Conservation (phyloP, 2,888 invertebrate species). For the Sicus ferrugineus region DNA sequence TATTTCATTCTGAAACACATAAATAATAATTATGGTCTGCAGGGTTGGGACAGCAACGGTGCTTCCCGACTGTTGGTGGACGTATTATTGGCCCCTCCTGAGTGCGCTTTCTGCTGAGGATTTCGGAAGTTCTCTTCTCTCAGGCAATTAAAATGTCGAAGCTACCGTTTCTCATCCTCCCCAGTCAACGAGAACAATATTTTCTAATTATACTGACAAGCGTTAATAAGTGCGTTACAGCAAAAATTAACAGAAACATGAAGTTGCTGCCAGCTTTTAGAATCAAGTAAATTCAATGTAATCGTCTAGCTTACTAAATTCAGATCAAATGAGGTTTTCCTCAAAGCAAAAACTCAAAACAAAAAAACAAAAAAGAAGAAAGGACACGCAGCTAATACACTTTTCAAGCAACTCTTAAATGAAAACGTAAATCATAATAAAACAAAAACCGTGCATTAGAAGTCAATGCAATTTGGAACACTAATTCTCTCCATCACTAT, state of each 20-base stretch:
- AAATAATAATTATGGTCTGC: slow-evolving; percentile 25
- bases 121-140: background rate
- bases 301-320: no score
- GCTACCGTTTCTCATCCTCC: background rate
- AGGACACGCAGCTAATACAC: no score
- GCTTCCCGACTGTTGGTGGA: background rate
- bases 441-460: no score
- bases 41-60: background rate
- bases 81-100: background rate
- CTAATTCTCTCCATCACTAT: no score
- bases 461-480: no score
- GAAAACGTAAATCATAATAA: no score
- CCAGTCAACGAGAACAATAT: background rate
- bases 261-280: background rate
- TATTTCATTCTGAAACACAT: slow-evolving; percentile 17
- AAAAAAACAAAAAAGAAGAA: no score
- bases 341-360: no score
- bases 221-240: background rate
- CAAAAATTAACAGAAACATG: background rate
- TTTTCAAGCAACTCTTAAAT: no score
- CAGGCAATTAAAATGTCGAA: slow-evolving; percentile 4
- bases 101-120: background rate
- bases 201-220: slow-evolving; percentile 4
- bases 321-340: no score
- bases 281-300: no score